Evolutionary conservation across 2,888 invertebrate species (phyloP).

Genomic region (Neoscelio sp.): DNA sequence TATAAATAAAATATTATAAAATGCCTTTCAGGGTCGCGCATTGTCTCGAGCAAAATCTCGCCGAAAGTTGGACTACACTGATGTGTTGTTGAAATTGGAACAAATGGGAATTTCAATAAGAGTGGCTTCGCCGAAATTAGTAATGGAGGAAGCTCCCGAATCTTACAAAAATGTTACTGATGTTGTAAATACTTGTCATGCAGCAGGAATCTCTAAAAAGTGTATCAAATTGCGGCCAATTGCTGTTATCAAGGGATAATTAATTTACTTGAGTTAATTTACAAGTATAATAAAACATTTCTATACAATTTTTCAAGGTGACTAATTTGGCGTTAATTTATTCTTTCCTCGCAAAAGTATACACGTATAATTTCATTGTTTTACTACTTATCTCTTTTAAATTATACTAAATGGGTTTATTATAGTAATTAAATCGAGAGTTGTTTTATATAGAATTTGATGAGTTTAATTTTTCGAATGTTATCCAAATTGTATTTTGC

Average conservation of each 20-base stretch:
- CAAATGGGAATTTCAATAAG: constrained; percentile 96
- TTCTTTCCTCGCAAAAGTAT: no score
- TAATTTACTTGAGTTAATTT: background rate
- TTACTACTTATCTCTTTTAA: no score
- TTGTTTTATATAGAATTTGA: no score
- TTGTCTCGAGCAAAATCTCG: constrained; percentile 98
- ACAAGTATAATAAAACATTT: constrained; percentile 11
- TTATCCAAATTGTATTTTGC: no score
- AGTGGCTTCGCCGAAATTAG: constrained; percentile 99
- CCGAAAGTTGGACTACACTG: constrained; percentile 96
- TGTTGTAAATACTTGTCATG: constrained; percentile 99
- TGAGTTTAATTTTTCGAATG: no score
- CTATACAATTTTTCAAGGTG: background rate
- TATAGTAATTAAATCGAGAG: no score
- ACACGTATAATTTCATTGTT: no score
- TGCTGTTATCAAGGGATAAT: constrained; percentile 97
- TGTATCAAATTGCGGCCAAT: constrained; percentile 98
- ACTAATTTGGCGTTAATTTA: background rate
- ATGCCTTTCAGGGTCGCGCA: constrained; percentile 91
- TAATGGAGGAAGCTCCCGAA: constrained; percentile 99
- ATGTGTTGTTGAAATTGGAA: constrained; percentile 93
- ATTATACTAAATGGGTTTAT: no score
- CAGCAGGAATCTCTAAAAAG: constrained; percentile 98
- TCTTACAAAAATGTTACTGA: constrained; percentile 99
- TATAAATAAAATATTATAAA: constrained; percentile 15